These are phyloP conservation scores for Frankliniella fusca DNA, from an alignment of 2,888 invertebrate species.

Conservation along the genomic window DNA sequence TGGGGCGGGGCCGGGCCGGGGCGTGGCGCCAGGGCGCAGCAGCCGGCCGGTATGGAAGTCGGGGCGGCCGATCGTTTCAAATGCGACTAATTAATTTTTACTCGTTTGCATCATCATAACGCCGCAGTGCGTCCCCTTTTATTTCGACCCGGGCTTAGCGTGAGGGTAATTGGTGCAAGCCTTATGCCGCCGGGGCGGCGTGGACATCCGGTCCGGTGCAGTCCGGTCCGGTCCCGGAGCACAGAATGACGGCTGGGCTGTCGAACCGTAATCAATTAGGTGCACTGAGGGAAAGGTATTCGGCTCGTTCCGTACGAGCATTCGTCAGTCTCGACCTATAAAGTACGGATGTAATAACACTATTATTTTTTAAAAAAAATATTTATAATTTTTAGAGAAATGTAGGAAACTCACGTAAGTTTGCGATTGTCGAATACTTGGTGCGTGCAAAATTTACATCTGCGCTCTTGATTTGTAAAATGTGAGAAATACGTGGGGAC, in stretches of 20 bases:
- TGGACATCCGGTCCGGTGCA: not conserved
- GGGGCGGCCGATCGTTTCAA: not conserved
- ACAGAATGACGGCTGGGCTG: no score
- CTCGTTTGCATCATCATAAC: constrained; percentile 11
- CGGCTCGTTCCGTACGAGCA: no score
- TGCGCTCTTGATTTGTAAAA: no score
- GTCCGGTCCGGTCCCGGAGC: not conserved
- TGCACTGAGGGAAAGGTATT: no score
- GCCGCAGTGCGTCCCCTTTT: not conserved
- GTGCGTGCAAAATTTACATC: no score
- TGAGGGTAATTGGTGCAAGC: not conserved
- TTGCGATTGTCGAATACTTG: no score
- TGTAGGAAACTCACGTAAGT: no score
- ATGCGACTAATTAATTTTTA: constrained; percentile 21
- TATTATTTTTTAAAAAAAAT: no score
- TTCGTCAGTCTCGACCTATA: no score
- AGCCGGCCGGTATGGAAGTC: not conserved
- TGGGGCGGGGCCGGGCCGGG: not conserved
- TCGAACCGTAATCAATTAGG: not conserved
- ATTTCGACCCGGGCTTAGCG: not conserved
- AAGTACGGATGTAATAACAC: no score
- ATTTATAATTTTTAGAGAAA: no score
- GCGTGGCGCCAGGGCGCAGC: not conserved
- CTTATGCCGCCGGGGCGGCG: not conserved
- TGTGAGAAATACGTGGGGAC: no score